Base-by-base conservation (phyloP, 1,140 invertebrate genomes). In the Hypsibius dujardini region DNA sequence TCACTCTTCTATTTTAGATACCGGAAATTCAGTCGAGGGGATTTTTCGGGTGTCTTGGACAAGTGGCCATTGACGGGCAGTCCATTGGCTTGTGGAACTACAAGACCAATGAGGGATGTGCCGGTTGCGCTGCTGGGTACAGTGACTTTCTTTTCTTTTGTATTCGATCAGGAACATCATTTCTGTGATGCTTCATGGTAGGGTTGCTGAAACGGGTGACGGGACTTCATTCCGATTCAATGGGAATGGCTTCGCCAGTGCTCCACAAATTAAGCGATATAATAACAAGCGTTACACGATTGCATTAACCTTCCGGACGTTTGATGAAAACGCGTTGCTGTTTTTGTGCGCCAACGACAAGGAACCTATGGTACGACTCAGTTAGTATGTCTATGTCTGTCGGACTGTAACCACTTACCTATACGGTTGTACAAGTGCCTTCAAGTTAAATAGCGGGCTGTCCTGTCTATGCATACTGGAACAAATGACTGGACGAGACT, bases 31-130 rank as follows among this genome's bases (percentile, higher is more conserved):
- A 76, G 47, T 73, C 78, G 1, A 74, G 76, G 56, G 77, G 76
- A 3, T 80, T 84, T 74, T 75, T 76, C 42, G 90, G 88, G 0
- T 92, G 90, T 72, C 81, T 94, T 2, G 84, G 91, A 77, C 85
- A 88, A 73, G 79, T 93, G 0, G 82, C 83, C 72, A 80, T 91
- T 1, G 89, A 95, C 79, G 87, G 86, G 2, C 83, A 85, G 47
- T 85, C 83, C 0, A 80, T 95, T 62, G 92, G 92, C 0, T 80
- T 95, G 0, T 95, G 90, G 89, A 90, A 94, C 79, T 95, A 93
- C 77, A 80, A 82, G 47, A 83, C 85, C 72, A 78, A 82, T 46
- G 78, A 80, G n/a, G 83, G 84, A 47, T 84, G 83, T 73, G 82
- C 82, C 72, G 84, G 84, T 2, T 95, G 92, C 76, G 82, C 81